These are phyloP conservation scores for Heteronetta atricapilla DNA, from an alignment of 2,113 vertebrate species.

Conservation along the genomic window DNA sequence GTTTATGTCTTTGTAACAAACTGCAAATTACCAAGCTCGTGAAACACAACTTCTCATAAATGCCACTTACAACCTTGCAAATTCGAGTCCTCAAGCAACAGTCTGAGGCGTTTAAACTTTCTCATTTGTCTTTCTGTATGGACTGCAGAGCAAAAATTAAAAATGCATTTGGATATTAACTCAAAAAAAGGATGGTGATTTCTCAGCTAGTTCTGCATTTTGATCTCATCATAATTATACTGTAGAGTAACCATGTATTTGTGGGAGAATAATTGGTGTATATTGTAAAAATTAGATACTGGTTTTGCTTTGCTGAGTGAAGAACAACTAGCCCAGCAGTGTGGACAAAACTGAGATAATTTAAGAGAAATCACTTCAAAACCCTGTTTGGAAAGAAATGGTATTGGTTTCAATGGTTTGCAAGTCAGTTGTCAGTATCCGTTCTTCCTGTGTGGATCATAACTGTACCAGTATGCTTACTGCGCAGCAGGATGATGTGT, in stretches of 20 bases:
- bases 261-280: background rate
- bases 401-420: background rate
- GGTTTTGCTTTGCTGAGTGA: background rate
- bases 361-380: background rate
- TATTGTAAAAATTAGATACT: background rate
- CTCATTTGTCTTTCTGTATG: background rate
- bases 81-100: constrained; percentile 18
- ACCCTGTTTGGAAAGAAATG: rapidly evolving
- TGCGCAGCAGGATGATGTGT: rapidly evolving
- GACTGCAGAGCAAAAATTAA: constrained; percentile 7
- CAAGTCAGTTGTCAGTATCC: background rate
- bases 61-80: constrained; percentile 22
- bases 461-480: background rate
- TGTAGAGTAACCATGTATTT: background rate
- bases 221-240: background rate
- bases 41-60: constrained; percentile 49
- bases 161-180: background rate
- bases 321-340: background rate
- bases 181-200: background rate
- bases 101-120: background rate
- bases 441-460: background rate
- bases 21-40: constrained; percentile 45
- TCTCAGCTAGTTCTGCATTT: background rate
- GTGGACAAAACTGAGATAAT: background rate
- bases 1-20: constrained; percentile 60